Evolutionary conservation across 2,113 vertebrate genomes (phyloP).

Genomic region (Montifringilla adamsi): DNA sequence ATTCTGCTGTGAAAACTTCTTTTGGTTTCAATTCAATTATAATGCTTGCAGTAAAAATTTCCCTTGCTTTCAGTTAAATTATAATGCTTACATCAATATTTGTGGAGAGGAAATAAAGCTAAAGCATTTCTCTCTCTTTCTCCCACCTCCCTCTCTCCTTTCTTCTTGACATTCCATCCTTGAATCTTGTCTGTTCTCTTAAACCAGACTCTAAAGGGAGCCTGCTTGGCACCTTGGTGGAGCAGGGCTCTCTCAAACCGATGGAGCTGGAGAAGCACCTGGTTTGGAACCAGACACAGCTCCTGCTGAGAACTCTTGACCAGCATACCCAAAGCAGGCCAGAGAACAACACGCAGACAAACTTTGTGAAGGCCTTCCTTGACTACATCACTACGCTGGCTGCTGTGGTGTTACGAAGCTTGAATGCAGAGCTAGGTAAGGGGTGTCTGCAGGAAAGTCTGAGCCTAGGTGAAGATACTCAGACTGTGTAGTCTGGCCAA

Average conservation of each 20-base stretch:
- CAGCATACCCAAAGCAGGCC: constrained; percentile 64
- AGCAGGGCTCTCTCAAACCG: constrained; percentile 84
- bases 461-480: not conserved
- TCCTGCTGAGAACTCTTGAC: constrained; percentile 82
- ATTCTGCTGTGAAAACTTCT: not conserved
- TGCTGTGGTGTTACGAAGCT: constrained; percentile 81
- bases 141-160: rapidly evolving
- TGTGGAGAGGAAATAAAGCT: not conserved
- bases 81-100: not conserved
- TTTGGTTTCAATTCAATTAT: not conserved
- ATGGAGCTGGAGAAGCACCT: constrained; percentile 81
- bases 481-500: not conserved
- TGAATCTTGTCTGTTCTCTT: not conserved
- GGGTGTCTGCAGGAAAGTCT: not conserved
- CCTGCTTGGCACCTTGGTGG: constrained; percentile 78
- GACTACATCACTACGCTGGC: constrained; percentile 85
- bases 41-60: not conserved
- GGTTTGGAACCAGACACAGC: constrained; percentile 81
- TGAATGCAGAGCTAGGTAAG: constrained; percentile 83
- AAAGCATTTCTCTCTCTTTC: not conserved
- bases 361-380: constrained; percentile 83
- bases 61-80: not conserved
- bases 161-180: not conserved
- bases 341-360: constrained; percentile 45
- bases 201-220: constrained; percentile 70